These are phyloP conservation scores for Scrobipalpa costella DNA, from an alignment of 2,888 invertebrate species.

Conservation along the genomic window DNA sequence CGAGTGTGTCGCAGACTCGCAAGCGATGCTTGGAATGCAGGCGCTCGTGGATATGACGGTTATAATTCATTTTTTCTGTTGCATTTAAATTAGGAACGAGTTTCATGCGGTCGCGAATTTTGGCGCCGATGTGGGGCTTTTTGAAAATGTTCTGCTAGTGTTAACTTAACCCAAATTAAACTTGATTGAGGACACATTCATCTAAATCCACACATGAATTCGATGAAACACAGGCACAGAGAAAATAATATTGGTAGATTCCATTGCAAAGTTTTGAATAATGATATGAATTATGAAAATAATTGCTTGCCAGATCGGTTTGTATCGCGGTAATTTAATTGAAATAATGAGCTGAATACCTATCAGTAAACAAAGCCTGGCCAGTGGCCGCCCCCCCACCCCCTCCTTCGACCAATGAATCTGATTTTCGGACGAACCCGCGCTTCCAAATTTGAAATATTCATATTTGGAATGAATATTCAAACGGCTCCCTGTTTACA, in stretches of 20 bases:
- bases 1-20: slow-evolving; percentile 19
- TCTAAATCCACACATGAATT: too few species aligned
- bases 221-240: too few species aligned
- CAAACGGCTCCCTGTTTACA: slow-evolving; percentile 77
- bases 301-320: background rate
- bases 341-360: slow-evolving; percentile 3
- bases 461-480: slow-evolving; percentile 80
- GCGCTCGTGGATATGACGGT: background rate
- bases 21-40: background rate
- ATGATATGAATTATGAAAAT: background rate
- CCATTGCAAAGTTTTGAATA: background rate
- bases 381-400: slow-evolving; percentile 14
- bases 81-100: slow-evolving; percentile 8
- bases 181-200: too few species aligned
- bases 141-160: background rate
- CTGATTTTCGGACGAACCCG: slow-evolving; percentile 66
- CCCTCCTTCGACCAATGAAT: slow-evolving; percentile 63
- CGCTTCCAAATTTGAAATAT: slow-evolving; percentile 72
- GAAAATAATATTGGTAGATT: too few species aligned
- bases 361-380: slow-evolving; percentile 7
- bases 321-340: background rate
- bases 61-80: slow-evolving; percentile 9
- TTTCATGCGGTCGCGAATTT: background rate
- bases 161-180: too few species aligned
- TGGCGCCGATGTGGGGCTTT: background rate